Percentiles rank a stretch among this genome's conserved stretches.
Evolutionary conservation across 2,113 vertebrate species (phyloP).

Genomic region (Cacatua alba): DNA sequence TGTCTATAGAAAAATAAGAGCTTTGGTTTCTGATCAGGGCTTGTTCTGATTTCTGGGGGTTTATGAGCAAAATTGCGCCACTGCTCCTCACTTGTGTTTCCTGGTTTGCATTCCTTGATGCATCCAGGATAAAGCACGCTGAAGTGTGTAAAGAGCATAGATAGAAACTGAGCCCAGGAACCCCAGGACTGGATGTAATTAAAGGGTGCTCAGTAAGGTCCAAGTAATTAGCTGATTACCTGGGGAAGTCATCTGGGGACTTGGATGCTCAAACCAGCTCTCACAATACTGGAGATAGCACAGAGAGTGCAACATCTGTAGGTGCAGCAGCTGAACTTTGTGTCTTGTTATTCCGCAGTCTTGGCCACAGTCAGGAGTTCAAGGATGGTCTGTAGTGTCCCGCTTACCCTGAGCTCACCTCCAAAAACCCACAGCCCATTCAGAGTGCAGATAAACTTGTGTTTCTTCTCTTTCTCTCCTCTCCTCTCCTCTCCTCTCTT

Average conservation of each 20-base stretch:
- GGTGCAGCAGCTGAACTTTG: neutral
- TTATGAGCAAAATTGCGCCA: neutral
- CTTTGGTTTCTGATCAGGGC: neutral
- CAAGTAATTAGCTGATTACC: neutral
- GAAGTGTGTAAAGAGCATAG: neutral
- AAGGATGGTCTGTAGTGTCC: neutral
- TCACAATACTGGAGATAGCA: neutral
- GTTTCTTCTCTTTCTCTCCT: neutral
- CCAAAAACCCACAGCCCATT: neutral
- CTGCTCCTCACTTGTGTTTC: neutral
- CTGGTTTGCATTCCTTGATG: neutral
- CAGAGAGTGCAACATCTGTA: neutral
- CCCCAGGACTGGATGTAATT: neutral
- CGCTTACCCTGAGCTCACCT: neutral
- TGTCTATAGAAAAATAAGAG: neutral
- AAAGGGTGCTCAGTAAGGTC: constrained; percentile 17
- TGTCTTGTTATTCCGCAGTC: neutral
- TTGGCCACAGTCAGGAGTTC: neutral
- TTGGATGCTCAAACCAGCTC: neutral
- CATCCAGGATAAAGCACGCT: neutral
- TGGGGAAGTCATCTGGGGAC: neutral
- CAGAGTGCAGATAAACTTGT: neutral
- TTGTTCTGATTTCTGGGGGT: neutral
- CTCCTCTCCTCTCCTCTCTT: neutral
- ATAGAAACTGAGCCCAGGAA: neutral